Evolutionary conservation across 1,140 invertebrate genomes (phyloP).

Genomic region (Halictus rubicundus): DNA sequence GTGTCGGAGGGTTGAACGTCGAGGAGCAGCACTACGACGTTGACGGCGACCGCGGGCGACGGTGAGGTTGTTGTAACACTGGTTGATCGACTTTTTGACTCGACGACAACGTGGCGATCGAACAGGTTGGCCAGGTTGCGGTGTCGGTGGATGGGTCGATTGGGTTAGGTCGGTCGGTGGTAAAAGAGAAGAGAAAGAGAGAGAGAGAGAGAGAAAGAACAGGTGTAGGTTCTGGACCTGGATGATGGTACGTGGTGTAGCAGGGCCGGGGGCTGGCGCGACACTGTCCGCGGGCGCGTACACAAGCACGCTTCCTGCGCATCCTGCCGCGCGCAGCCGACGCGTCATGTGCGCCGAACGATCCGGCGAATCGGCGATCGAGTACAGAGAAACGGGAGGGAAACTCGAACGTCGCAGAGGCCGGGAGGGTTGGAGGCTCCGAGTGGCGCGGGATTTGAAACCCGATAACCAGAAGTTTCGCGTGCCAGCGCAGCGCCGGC

Average conservation of each 20-base stretch:
- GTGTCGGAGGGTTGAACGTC: conserved; percentile 38
- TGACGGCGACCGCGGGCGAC: conserved; percentile 14
- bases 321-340: conserved; percentile 64
- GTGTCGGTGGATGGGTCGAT: conserved; percentile 53
- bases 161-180: conserved; percentile 50
- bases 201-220: conserved; percentile 65
- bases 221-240: conserved; percentile 77
- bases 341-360: conserved; percentile 57
- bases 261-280: conserved; percentile 79
- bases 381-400: conserved; percentile 28
- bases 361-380: conserved; percentile 50
- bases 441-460: conserved; percentile 43
- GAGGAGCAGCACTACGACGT: conserved; percentile 44
- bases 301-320: conserved; percentile 67
- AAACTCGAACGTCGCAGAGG: conserved; percentile 3
- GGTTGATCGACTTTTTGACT: conserved; percentile 58
- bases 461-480: neutral
- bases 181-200: conserved; percentile 51
- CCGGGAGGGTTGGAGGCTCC: conserved; percentile 18
- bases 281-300: conserved; percentile 75
- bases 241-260: conserved; percentile 77
- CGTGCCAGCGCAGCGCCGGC: neutral
- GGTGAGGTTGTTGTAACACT: conserved; percentile 43
- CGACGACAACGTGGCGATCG: conserved; percentile 61
- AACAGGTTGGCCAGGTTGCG: conserved; percentile 44